A percentile compares a stretch with the other conserved stretches of the same genome.
These are phyloP conservation scores for Spheniscus mendiculus DNA, from an alignment of 2,113 vertebrate genomes.

Conservation along the genomic window DNA sequence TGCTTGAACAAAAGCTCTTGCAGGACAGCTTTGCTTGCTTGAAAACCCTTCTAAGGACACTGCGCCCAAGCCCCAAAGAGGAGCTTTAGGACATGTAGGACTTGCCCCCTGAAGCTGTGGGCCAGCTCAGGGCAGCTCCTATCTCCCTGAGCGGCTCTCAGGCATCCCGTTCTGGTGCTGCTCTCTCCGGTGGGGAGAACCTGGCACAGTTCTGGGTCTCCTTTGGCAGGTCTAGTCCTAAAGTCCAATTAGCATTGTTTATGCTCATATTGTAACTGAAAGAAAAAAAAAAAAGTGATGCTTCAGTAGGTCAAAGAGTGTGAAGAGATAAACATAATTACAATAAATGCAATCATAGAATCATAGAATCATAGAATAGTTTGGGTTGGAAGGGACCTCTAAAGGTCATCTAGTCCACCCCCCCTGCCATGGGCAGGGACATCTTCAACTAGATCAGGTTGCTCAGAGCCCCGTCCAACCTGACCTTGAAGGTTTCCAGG, in stretches of 20 bases:
- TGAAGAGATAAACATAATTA: neutral
- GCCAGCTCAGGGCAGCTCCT: neutral
- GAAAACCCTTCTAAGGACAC: neutral
- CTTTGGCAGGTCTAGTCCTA: neutral
- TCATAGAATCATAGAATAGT: no score
- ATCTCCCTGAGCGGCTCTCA: neutral
- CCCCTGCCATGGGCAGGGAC: no score
- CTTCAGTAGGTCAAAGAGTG: neutral
- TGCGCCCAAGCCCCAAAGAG: neutral
- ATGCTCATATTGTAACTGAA: neutral
- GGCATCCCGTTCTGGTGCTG: accelerated
- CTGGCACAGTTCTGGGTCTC: neutral
- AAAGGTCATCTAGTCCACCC: no score
- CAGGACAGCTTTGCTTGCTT: neutral
- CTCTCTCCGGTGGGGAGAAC: neutral
- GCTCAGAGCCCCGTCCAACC: no score
- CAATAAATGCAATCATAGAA: neutral
- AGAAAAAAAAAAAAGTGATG: neutral
- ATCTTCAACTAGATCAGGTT: no score
- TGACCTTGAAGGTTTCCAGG: no score
- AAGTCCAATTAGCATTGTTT: neutral
- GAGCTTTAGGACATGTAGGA: neutral
- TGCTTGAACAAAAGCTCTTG: neutral
- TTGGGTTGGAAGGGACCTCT: no score
- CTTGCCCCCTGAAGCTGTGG: neutral